These are phyloP conservation scores for Marasmarcha lunaedactyla DNA, from an alignment of 2,888 invertebrate genomes.

Conservation along the genomic window DNA sequence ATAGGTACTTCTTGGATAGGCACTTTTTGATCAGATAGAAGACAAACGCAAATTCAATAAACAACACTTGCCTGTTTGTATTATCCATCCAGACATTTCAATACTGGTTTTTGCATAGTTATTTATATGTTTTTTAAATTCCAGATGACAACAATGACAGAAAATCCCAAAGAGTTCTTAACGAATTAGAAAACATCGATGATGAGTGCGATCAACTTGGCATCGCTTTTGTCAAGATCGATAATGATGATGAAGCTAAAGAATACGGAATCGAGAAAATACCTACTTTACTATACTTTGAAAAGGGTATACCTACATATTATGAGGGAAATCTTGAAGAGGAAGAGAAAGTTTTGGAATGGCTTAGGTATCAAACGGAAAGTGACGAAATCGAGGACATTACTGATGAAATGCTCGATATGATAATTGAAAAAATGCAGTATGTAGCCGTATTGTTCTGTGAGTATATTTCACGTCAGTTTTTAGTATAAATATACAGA, in stretches of 20 bases:
- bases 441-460: constrained; percentile 93
- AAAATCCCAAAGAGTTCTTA: constrained; percentile 85
- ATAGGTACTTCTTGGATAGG: constrained; percentile 6
- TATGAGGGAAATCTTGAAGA: constrained; percentile 89
- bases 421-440: constrained; percentile 88
- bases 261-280: constrained; percentile 93
- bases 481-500: constrained; percentile 1
- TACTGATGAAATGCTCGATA: constrained; percentile 93
- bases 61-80: no score
- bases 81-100: no score
- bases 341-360: constrained; percentile 87
- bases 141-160: constrained; percentile 90
- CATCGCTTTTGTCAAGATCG: constrained; percentile 92
- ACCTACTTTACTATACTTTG: constrained; percentile 86
- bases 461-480: constrained; percentile 72
- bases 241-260: constrained; percentile 89
- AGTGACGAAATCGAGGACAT: constrained; percentile 94
- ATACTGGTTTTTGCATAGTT: no score
- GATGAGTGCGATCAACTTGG: constrained; percentile 92
- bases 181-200: constrained; percentile 93
- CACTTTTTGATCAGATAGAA: constrained; percentile 4
- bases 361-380: constrained; percentile 87
- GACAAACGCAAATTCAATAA: no score
- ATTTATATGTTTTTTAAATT: constrained; percentile 15
- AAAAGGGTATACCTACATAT: constrained; percentile 80